phyloP scores from a whole-genome alignment of 2,113 vertebrate species.

The Solenodon paradoxus region DNA sequence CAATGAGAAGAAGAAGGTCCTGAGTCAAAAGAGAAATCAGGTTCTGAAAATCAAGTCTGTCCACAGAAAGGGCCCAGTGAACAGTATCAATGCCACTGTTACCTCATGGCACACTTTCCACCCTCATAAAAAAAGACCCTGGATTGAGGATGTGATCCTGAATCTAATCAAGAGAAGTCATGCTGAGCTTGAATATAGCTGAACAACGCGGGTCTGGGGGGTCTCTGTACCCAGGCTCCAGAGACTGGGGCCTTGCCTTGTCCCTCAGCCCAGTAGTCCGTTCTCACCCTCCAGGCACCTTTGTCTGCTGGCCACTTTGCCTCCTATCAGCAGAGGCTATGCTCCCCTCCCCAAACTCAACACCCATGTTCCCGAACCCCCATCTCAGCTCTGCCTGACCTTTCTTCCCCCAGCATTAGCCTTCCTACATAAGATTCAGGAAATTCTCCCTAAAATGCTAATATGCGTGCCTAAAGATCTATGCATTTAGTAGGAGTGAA shows the following conservation, averaged over 20 bases:
- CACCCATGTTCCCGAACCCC: too few species aligned
- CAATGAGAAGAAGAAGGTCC: neutral
- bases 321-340: neutral
- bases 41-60: too few species aligned
- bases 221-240: too few species aligned
- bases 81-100: fast-evolving
- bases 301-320: neutral
- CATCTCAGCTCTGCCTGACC: neutral
- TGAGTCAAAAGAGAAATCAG: neutral
- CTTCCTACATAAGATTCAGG: neutral
- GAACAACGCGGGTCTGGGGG: neutral
- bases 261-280: neutral
- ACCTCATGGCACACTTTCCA: neutral
- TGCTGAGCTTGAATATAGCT: too few species aligned
- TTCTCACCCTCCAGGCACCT: neutral
- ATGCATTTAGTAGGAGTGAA: neutral
- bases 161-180: neutral
- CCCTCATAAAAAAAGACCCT: neutral
- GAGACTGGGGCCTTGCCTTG: neutral
- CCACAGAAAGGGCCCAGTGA: neutral
- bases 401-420: neutral
- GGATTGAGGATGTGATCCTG: neutral
- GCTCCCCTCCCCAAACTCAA: too few species aligned
- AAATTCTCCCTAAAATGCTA: neutral
- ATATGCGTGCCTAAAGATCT: too few species aligned